These are phyloP conservation scores for Zaprionus taronus DNA, from an alignment of 1,140 invertebrate species.

Conservation along the genomic window DNA sequence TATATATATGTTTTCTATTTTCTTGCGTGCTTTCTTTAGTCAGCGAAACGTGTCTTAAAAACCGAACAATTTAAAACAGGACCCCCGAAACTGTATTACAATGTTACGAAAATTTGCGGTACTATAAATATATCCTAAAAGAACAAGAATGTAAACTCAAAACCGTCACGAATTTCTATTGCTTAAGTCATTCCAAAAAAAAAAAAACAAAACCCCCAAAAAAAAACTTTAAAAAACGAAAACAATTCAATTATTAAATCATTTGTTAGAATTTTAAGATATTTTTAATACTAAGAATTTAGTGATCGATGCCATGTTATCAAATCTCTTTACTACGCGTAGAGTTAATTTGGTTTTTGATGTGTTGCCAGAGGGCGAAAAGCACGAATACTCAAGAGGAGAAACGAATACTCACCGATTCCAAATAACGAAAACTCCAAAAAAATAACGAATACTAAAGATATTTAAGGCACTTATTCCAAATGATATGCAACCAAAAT, in stretches of 20 bases:
- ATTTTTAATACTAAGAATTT: slow-evolving; percentile 13
- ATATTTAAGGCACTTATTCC: slow-evolving; percentile 62
- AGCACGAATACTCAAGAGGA: slow-evolving; percentile 15
- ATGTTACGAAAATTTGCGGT: slow-evolving; percentile 52
- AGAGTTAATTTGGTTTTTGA: slow-evolving; percentile 54
- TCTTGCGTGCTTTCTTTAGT: slow-evolving; percentile 58
- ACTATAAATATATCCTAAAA: slow-evolving; percentile 49
- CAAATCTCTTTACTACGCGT: slow-evolving; percentile 37
- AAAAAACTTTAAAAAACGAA: slow-evolving; percentile 17
- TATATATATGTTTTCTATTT: slow-evolving; percentile 39
- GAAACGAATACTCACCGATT: slow-evolving; percentile 38
- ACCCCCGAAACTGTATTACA: slow-evolving; percentile 50
- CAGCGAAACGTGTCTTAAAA: slow-evolving; percentile 75
- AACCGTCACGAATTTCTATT: slow-evolving; percentile 77
- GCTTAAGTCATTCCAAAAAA: slow-evolving; percentile 52
- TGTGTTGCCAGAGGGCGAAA: slow-evolving; percentile 28
- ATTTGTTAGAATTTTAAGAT: slow-evolving; percentile 51
- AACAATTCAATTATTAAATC: slow-evolving; percentile 12
- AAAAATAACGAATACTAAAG: slow-evolving; percentile 22
- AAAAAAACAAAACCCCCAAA: slow-evolving; percentile 17
- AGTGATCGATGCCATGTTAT: slow-evolving; percentile 51
- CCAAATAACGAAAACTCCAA: slow-evolving; percentile 30
- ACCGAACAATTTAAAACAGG: background rate
- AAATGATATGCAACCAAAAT: slow-evolving; percentile 78
- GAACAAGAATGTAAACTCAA: slow-evolving; percentile 41